Base-by-base conservation (phyloP, 2,797 vertebrate genomes). In the Remorina albescens region DNA sequence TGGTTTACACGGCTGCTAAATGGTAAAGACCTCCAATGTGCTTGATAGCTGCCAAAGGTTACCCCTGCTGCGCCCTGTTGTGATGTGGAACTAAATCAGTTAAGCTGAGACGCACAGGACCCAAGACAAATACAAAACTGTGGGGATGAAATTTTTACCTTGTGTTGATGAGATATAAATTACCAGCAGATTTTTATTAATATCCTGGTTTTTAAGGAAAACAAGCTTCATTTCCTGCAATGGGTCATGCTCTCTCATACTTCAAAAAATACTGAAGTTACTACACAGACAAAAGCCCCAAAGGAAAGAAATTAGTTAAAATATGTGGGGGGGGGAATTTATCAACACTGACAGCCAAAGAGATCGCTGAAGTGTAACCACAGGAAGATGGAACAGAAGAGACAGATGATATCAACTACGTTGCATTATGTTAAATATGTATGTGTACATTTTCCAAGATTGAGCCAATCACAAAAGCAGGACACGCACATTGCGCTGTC, bases 1-100 rank as follows among this genome's bases (percentile, higher is more conserved):
- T 86, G 84, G 81, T 92, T 93, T 89, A 84, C 90, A 86, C 15
- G 74, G 32, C 55, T 26, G 74, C 74, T 83, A 85, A 90, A 88
- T 83, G 71, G 88, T 66, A 88, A 65, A 80, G 61, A 86, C 60
- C 77, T 88, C 68, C 39, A 55, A 76, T 25, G 37, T 82, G 71
- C 70, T 79, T 78, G 67, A 78, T 82, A 49, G 78, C 81, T 84
- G 84, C 90, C 82, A 91, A 88, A 88, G 81, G 85, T 83, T 82
- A 79, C 65, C 46, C 47, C 71, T 71, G 78, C 82, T 80, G 70
- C 1, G n/a, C 47, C 74, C 77, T 66, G 76, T 86, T 84, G 85
- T 74, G 81, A 80, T 77, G 81, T 84, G 79, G 71, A 82, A 65
- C 47, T 42, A 2, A 89, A 85, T 86, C 76, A 53, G 80, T 71